Base-by-base conservation (phyloP, 2,113 vertebrate genomes). In the Sturnira hondurensis region DNA sequence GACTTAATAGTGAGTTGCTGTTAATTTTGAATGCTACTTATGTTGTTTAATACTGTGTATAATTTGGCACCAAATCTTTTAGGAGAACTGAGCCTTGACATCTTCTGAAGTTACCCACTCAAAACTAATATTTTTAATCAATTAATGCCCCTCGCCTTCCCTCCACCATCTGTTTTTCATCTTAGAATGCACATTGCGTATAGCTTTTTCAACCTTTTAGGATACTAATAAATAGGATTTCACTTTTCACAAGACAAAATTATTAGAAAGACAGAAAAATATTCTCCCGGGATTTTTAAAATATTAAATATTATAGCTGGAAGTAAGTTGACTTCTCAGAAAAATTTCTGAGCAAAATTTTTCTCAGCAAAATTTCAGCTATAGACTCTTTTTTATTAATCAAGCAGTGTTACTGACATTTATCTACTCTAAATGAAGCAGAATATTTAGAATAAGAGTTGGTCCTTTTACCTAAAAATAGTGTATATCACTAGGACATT, bases 21-120 rank as follows among this genome's bases (percentile, higher is more conserved):
- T 95, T 98, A 98, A 98, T 97, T 98, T 97, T 98, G 97, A 96
- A 97, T 98, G 96, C 93, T 95, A 95, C 90, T 98, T 97, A 96
- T 67, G 82, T 95, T 98, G 97, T 98, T 96, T 98, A 98, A 98
- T 97, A 83, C 71, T 80, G 74, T 96, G 52, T 97, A 96, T 98
- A 98, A 98, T 98, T 98, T 97, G 96, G 63, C 92, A 90, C 68
- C 76, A 95, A 98, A 97, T 97, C 97, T 98, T 98, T 97, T 97
- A 98, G 90, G 0, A 14, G 70, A 97, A 92, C 96, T 96, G 95
- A 97, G 96, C 96, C 98, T 98, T 97, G 96, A 97, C 95, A 97
- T 95, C 92, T 92, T 97, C 91, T 89, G 36, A 86, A 97, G 97
- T 98, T 52, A 97, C 92, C 82, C 82, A 94, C 94, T 97, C 86